Evolutionary conservation across 2,113 vertebrate genomes (phyloP).

Genomic region (Vidua chalybeata): DNA sequence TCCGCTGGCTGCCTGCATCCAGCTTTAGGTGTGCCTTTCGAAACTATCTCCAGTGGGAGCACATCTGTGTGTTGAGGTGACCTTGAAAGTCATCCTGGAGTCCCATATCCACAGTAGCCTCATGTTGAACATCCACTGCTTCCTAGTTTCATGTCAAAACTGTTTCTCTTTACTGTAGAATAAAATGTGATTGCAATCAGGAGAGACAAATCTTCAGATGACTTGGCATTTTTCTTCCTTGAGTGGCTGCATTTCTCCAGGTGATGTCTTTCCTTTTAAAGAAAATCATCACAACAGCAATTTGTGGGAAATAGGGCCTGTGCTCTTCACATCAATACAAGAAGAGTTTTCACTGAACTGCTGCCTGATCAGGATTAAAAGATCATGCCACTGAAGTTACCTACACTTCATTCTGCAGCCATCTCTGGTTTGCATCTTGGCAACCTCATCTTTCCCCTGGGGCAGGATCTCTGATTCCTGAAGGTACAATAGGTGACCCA

Average conservation of each 20-base stretch:
- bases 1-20: background rate
- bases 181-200: conserved; percentile 35
- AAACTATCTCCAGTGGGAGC: background rate
- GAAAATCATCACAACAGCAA: conserved; percentile 5
- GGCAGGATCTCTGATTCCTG: background rate
- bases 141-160: background rate
- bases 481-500: background rate
- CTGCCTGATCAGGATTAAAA: conserved; percentile 13
- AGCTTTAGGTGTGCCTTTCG: background rate
- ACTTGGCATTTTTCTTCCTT: background rate
- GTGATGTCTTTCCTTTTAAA: conserved; percentile 12
- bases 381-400: background rate
- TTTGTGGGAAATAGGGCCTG: background rate
- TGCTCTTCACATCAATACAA: background rate
- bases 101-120: background rate
- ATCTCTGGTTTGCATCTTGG: background rate
- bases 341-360: background rate
- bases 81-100: background rate
- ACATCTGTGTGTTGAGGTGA: background rate
- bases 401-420: background rate
- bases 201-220: conserved; percentile 18
- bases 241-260: conserved; percentile 2
- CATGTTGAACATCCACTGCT: background rate
- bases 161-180: background rate
- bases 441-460: background rate